Conservation (phyloP, 2,797 vertebrate species). For the Lagocephalus sceleratus region DNA sequence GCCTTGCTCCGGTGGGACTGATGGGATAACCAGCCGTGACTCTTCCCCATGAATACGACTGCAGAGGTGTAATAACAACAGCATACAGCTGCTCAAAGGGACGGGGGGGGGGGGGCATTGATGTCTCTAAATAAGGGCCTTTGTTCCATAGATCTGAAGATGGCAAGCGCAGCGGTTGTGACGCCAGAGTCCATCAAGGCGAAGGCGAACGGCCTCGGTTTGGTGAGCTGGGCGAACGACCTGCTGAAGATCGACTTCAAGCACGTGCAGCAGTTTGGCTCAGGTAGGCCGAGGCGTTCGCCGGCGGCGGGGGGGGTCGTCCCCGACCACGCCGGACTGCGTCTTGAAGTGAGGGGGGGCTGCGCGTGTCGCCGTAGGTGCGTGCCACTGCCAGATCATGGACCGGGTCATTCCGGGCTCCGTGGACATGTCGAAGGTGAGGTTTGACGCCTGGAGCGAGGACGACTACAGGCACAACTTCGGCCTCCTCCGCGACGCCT, state of each 20-base stretch:
- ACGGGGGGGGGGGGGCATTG: too few relatives aligned
- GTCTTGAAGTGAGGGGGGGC: too few relatives aligned
- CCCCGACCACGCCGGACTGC: too few relatives aligned
- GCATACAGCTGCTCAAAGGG: too few relatives aligned
- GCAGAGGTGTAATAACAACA: too few relatives aligned
- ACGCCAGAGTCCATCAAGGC: conserved; percentile 25
- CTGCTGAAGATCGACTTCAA: conserved; percentile 67
- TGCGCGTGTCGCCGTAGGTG: conserved; percentile 56
- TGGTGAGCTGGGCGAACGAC: conserved; percentile 72
- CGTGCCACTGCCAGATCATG: conserved; percentile 77
- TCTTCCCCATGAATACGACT: too few relatives aligned
- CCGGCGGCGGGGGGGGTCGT: too few relatives aligned
- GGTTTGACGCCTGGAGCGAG: conserved; percentile 59
- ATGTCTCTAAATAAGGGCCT: too few relatives aligned
- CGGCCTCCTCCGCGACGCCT: conserved; percentile 62
- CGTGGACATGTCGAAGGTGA: conserved; percentile 71
- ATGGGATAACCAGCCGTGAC: conserved; percentile 9
- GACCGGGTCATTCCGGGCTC: conserved; percentile 68
- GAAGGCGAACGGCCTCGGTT: conserved; percentile 48
- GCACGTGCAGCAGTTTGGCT: conserved; percentile 64
- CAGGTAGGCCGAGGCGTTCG: too few relatives aligned
- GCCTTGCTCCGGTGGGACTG: too few relatives aligned
- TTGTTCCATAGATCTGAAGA: conserved; percentile 45
- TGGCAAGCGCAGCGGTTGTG: conserved; percentile 49
- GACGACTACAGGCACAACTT: conserved; percentile 74